Conservation (phyloP, 2,888 invertebrate species). For the Podotricha telesiphe region DNA sequence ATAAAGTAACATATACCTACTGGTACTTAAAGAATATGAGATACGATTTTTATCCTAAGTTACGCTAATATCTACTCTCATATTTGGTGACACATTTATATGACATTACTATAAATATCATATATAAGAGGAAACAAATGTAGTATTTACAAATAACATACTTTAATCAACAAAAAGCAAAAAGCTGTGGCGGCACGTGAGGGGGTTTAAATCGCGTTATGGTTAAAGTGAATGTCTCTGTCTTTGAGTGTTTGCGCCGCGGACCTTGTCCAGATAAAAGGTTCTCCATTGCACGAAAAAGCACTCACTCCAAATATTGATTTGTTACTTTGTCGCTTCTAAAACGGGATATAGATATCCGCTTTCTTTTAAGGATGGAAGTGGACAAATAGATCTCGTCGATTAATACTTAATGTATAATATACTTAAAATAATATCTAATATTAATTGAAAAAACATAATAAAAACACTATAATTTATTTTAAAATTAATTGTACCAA, state of each 20-base stretch:
- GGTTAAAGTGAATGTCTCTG: constrained; percentile 79
- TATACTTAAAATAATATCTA: no score
- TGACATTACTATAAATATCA: not conserved
- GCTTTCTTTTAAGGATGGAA: constrained; percentile 55
- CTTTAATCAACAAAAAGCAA: constrained; percentile 45
- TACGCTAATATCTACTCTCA: not conserved
- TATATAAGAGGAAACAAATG: constrained; percentile 26
- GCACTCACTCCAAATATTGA: constrained; percentile 84
- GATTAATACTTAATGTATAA: no score
- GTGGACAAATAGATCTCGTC: constrained; percentile 18
- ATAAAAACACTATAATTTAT: no score
- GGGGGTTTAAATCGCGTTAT: constrained; percentile 62
- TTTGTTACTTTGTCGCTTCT: constrained; percentile 80
- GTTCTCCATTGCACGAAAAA: constrained; percentile 83
- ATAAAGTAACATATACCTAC: no score
- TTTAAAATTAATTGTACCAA: no score
- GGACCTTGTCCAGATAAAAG: constrained; percentile 84
- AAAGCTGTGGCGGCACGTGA: constrained; percentile 46
- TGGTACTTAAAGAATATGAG: no score
- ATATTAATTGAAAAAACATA: no score
- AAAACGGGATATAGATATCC: constrained; percentile 69
- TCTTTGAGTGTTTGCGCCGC: constrained; percentile 78
- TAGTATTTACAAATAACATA: constrained; percentile 33
- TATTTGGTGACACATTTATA: not conserved
- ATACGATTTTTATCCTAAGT: no score